Evolutionary conservation across 2,888 invertebrate genomes (phyloP).

Genomic region (Mythimna pallens): DNA sequence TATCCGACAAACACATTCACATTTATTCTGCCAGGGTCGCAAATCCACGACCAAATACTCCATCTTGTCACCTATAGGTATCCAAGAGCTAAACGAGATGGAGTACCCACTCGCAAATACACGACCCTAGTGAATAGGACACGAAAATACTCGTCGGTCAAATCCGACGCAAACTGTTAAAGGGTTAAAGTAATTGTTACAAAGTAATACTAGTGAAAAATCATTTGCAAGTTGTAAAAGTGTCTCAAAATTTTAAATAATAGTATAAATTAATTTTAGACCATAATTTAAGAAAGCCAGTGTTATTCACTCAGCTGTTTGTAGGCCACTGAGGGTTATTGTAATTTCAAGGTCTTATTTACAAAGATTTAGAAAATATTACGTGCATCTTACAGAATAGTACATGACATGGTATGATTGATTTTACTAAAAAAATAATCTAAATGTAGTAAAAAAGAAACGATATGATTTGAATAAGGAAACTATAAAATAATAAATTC

Average conservation of each 20-base stretch:
- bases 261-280: conserved; percentile 44
- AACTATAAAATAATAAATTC: conserved; percentile 2
- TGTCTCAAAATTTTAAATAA: conserved; percentile 20
- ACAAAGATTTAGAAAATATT: conserved; percentile 7
- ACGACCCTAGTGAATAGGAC: too few relatives aligned
- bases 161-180: too few relatives aligned
- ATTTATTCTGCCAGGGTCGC: too few relatives aligned
- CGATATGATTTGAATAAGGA: not conserved
- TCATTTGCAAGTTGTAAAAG: conserved; percentile 22
- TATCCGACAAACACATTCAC: too few relatives aligned
- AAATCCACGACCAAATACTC: too few relatives aligned
- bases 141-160: too few relatives aligned
- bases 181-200: conserved; percentile 4
- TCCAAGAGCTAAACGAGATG: too few relatives aligned
- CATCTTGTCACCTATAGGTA: too few relatives aligned
- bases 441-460: not conserved
- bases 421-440: conserved; percentile 1
- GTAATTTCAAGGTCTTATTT: not conserved
- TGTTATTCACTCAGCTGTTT: conserved; percentile 17
- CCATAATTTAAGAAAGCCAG: conserved; percentile 22
- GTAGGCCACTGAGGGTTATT: conserved; percentile 35
- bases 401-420: not conserved
- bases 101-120: too few relatives aligned
- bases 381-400: not conserved
- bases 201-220: conserved; percentile 14